Evolutionary conservation across 1,140 invertebrate genomes (phyloP).

Genomic region (Magallana angulata): DNA sequence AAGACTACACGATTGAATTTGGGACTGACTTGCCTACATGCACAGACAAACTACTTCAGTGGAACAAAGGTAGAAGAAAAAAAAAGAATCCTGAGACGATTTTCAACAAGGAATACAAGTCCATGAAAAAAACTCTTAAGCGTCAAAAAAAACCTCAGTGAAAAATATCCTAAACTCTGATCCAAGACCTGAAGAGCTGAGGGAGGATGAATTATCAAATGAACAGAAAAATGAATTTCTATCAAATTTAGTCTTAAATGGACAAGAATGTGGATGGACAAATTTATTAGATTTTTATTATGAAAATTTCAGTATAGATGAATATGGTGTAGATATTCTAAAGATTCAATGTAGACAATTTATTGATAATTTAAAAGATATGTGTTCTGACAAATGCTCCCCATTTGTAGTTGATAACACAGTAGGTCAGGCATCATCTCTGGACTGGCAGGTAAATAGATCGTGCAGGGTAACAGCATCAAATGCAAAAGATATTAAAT

Average conservation of each 20-base stretch:
- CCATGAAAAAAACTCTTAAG: too few species aligned
- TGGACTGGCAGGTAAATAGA: constrained; percentile 1
- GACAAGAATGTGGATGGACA: constrained; percentile 1
- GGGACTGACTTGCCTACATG: too few species aligned
- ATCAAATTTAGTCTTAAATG: not conserved
- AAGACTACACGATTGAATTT: too few species aligned
- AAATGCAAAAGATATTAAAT: constrained; percentile 10
- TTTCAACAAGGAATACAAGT: too few species aligned
- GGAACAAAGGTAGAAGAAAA: too few species aligned
- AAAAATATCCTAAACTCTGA: not conserved
- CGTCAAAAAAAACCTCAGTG: not conserved
- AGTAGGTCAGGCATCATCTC: not conserved
- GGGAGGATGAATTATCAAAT: not conserved
- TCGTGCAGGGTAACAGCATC: constrained; percentile 27
- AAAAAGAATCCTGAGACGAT: too few species aligned
- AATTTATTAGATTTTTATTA: not conserved
- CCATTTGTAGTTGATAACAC: constrained; percentile 3
- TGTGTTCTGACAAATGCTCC: not conserved
- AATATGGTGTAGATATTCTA: not conserved
- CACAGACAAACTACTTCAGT: too few species aligned
- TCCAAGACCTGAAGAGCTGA: constrained; percentile 1
- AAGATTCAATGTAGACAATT: constrained; percentile 7
- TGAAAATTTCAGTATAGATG: not conserved
- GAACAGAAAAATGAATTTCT: not conserved
- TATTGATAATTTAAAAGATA: constrained; percentile 1